Evolutionary conservation across 64 coral and sea anemone species (phyloP).

Genomic region (Acropora tenuis): DNA sequence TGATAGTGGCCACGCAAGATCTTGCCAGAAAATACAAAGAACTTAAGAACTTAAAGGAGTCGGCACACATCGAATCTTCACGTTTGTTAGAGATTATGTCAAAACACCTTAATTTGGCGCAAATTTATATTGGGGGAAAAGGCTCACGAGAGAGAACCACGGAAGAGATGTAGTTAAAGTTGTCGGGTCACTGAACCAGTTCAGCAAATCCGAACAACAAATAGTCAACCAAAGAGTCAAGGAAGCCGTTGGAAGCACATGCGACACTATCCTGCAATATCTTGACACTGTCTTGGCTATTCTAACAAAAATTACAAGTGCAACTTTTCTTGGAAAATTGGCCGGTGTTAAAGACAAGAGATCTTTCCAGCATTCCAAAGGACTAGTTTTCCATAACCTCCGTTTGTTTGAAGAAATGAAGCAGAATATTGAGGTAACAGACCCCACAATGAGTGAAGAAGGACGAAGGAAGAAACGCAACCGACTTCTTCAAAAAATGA

Average conservation of each 20-base stretch:
- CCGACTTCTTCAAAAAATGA: not conserved
- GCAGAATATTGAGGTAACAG: not conserved
- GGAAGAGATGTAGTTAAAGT: constrained; percentile 4
- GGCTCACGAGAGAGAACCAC: constrained; percentile 37
- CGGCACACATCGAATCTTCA: not conserved
- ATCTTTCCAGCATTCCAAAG: constrained; percentile 13
- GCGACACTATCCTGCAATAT: constrained; percentile 32
- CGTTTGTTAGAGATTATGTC: constrained; percentile 16
- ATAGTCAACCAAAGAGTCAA: constrained; percentile 45
- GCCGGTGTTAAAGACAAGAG: constrained; percentile 49
- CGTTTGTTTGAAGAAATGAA: constrained; percentile 3
- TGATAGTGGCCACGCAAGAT: constrained; percentile 57
- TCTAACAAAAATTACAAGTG: constrained; percentile 59
- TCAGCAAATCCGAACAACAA: constrained; percentile 21
- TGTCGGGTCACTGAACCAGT: constrained; percentile 8
- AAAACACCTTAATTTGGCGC: constrained; percentile 51
- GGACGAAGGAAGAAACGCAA: constrained; percentile 23
- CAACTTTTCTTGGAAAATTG: not conserved
- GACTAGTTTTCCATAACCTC: constrained; percentile 28
- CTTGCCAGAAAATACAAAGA: constrained; percentile 49
- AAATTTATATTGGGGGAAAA: constrained; percentile 38
- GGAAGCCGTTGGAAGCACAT: constrained; percentile 26
- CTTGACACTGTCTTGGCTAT: constrained; percentile 51
- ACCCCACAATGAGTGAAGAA: not conserved
- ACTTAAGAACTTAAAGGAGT: constrained; percentile 34